Percentiles rank a stretch among this genome's conserved stretches.
Evolutionary conservation across 2,797 vertebrate species (phyloP).

Genomic region (Neomorphus geoffroyi): DNA sequence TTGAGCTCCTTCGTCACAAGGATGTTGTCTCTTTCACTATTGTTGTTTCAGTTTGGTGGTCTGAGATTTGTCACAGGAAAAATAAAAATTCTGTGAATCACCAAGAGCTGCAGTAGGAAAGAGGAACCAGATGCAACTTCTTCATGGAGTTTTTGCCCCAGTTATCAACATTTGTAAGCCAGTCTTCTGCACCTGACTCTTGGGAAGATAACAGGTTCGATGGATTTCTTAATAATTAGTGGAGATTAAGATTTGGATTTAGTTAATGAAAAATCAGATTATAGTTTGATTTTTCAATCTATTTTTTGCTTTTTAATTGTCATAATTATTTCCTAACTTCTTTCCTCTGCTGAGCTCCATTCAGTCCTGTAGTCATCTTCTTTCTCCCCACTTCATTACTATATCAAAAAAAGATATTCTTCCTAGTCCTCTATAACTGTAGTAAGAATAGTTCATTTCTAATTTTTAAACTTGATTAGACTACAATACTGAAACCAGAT

Average conservation of each 20-base stretch:
- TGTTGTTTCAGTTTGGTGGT: background rate
- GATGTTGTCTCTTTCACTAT: background rate
- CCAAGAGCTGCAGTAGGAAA: background rate
- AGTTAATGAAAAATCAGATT: background rate
- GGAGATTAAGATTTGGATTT: background rate
- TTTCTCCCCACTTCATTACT: background rate
- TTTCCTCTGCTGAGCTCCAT: background rate
- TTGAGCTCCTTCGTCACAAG: background rate
- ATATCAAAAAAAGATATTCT: background rate
- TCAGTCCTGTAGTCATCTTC: background rate
- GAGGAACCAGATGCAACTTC: background rate
- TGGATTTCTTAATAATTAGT: background rate
- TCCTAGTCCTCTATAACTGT: background rate
- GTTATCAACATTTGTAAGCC: background rate
- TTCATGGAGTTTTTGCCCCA: background rate
- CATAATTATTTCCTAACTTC: background rate
- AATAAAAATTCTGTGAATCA: background rate
- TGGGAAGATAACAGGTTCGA: background rate
- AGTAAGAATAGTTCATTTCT: background rate
- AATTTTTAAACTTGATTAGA: background rate
- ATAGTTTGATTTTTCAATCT: background rate
- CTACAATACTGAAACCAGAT: background rate
- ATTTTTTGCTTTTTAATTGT: background rate
- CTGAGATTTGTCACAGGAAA: background rate
- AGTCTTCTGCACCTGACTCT: background rate